A percentile compares a stretch with the other conserved stretches of the same genome.
Evolutionary conservation across 2,888 invertebrate genomes (phyloP).

Genomic region (Andrena trimmerana): DNA sequence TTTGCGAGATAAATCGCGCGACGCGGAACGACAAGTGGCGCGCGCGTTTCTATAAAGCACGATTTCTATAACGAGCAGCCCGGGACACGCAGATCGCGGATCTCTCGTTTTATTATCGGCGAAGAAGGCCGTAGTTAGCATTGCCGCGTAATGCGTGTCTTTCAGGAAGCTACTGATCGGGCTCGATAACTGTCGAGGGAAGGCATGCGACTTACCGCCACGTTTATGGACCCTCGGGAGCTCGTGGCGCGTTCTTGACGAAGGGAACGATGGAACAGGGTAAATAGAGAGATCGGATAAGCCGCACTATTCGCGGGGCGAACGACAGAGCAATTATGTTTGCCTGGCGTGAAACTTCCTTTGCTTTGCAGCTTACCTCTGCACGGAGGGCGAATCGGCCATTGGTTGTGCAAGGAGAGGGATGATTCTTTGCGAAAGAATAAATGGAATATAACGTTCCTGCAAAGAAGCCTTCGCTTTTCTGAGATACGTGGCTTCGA

Average conservation of each 20-base stretch:
- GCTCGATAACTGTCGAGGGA: constrained; percentile 40
- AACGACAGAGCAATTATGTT: constrained; percentile 67
- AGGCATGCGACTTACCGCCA: constrained; percentile 28
- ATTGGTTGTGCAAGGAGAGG: too few species aligned
- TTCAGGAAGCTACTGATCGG: constrained; percentile 36
- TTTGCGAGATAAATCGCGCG: constrained; percentile 25
- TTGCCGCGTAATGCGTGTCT: constrained; percentile 56
- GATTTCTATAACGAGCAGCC: constrained; percentile 53
- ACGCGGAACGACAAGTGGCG: constrained; percentile 21
- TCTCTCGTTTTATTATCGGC: constrained; percentile 52
- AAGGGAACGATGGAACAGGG: constrained; percentile 41
- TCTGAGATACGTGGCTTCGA: too few species aligned
- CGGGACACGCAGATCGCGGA: constrained; percentile 32
- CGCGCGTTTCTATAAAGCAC: constrained; percentile 32
- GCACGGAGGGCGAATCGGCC: not conserved
- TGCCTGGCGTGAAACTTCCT: constrained; percentile 58
- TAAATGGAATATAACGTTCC: too few species aligned
- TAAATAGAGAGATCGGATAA: constrained; percentile 66
- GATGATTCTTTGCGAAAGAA: too few species aligned
- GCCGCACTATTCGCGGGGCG: constrained; percentile 32
- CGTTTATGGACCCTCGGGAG: constrained; percentile 43
- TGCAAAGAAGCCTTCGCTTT: too few species aligned
- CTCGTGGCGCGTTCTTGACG: constrained; percentile 9
- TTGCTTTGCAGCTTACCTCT: constrained; percentile 21
- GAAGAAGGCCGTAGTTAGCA: constrained; percentile 18